A percentile compares a stretch with the other conserved stretches of the same genome.
phyloP scores from a whole-genome alignment of 2,888 invertebrate genomes.

The Nomada flava region DNA sequence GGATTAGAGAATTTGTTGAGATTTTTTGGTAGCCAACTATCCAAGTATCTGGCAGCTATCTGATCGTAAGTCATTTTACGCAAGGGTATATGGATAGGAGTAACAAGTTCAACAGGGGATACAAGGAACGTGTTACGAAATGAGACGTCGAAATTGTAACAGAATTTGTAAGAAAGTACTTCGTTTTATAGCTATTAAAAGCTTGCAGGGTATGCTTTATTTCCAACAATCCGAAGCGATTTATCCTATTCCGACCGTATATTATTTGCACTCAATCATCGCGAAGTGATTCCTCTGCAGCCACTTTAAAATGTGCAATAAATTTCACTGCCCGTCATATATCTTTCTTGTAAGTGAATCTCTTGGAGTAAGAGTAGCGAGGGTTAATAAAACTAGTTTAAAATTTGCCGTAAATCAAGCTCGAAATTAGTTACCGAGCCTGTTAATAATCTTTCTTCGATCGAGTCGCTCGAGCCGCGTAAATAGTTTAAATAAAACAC shows the following conservation, averaged over 20 bases:
- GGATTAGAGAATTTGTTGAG: no score
- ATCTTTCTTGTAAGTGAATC: conserved; percentile 11
- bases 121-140: no score
- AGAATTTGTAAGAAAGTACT: background rate
- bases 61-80: no score
- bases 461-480: background rate
- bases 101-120: no score
- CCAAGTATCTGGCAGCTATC: no score
- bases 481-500: background rate
- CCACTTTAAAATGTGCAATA: conserved; percentile 12
- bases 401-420: conserved; percentile 8
- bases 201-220: background rate
- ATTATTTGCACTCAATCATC: conserved; percentile 24
- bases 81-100: no score
- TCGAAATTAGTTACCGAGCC: background rate
- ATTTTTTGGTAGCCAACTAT: no score
- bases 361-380: background rate
- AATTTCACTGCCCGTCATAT: conserved; percentile 15
- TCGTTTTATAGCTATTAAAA: background rate
- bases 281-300: background rate
- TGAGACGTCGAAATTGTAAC: no score
- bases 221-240: background rate
- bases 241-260: background rate
- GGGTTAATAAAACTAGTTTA: background rate
- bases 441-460: background rate